Base-by-base conservation (phyloP, 2,797 vertebrate genomes). In the Sarcophilus harrisii region DNA sequence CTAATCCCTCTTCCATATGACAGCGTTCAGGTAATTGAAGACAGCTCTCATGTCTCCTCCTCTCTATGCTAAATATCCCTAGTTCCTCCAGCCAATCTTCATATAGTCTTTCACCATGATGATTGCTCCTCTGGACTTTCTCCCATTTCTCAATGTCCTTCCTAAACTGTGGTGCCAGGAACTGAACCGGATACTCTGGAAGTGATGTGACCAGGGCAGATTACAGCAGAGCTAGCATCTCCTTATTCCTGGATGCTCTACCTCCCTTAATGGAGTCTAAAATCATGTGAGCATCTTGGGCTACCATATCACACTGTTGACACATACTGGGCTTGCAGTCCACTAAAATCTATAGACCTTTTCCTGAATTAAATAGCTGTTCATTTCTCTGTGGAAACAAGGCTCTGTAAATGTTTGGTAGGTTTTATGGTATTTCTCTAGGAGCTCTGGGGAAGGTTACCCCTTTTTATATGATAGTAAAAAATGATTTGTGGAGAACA, bases 131-230 rank as follows among this genome's bases (percentile, higher is more conserved):
- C 38, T 87, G 73, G 73, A 87, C 73, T 87, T 87, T 87, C 73
- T 87, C 73, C 73, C 73, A 87, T 87, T 87, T 87, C 73, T 49
- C 73, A 87, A 87, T 87, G 38, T 87, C 73, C 38, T 87, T 87
- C 73, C 73, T 87, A 87, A 87, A 27, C 24, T 87, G 30, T 87
- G 73, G 38, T 87, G 73, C 73, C 73, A 87, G 73, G 38, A 87
- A 87, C 73, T 87, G 73, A 87, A 87, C 73, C 38, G 21, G 73
- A 87, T 87, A 27, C 73, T 45, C 73, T 87, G 73, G 73, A 87
- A 87, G 73, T 87, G 73, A 3, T 87, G 38, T 87, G 38, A 87
- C 38, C 73, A 49, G 73, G 9, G 73, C 38, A 87, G 73, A 87
- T 45, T 87, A 49, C 38, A 87, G 73, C 73, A 45, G 73, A 87